These are phyloP conservation scores for Halesus radiatus DNA, from an alignment of 1,140 invertebrate genomes.

Conservation along the genomic window DNA sequence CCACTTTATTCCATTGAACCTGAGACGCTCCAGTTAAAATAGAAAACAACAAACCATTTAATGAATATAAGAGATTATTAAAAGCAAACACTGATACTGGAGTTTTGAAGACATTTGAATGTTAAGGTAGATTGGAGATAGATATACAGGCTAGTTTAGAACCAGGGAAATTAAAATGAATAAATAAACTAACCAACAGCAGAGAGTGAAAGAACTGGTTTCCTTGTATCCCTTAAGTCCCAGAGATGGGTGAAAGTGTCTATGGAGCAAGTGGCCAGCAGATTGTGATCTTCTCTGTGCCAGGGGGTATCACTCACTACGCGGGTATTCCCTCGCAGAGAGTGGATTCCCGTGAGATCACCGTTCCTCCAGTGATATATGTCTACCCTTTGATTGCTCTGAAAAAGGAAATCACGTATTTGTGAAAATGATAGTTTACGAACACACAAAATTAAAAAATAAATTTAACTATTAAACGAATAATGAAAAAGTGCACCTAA, in stretches of 20 bases:
- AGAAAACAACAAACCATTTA: not conserved
- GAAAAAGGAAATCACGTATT: conserved; percentile 45
- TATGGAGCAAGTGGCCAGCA: conserved; percentile 92
- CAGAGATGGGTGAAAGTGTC: conserved; percentile 95
- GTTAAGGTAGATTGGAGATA: no score
- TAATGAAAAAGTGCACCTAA: no score
- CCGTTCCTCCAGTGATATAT: conserved; percentile 81
- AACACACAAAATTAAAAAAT: no score
- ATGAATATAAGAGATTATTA: no score
- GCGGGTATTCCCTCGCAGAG: conserved; percentile 87
- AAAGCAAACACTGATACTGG: no score
- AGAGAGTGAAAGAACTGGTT: conserved; percentile 85
- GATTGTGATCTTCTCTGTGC: conserved; percentile 90
- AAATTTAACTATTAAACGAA: no score
- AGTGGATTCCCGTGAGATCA: conserved; percentile 79
- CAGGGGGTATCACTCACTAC: conserved; percentile 95
- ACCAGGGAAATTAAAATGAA: no score
- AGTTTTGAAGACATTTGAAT: no score
- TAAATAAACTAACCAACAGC: conserved; percentile 74
- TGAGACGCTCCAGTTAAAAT: conserved; percentile 88
- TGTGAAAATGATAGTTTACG: no score
- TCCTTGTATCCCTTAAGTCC: conserved; percentile 89
- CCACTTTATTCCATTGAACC: conserved; percentile 93
- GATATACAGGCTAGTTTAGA: no score
- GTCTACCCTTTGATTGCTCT: conserved; percentile 90